Conservation (phyloP, 1,140 invertebrate genomes). For the Colletes gigas region DNA sequence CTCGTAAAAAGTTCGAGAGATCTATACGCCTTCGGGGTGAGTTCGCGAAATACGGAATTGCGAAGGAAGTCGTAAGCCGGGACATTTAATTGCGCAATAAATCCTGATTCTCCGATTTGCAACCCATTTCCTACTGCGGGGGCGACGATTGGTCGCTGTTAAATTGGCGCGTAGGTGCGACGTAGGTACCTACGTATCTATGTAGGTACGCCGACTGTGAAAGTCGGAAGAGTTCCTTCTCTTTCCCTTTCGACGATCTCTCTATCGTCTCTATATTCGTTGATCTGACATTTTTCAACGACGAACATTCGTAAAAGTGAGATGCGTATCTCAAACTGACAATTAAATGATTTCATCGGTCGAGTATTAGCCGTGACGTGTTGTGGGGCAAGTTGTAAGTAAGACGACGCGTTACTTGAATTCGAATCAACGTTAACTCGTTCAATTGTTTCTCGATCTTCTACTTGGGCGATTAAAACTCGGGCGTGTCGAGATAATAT, state of each 20-base stretch:
- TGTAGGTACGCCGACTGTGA: constrained; percentile 76
- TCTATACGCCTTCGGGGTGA: constrained; percentile 62
- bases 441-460: no score
- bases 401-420: no score
- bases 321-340: no score
- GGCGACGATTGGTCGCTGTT: constrained; percentile 76
- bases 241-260: constrained; percentile 7
- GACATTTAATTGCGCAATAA: constrained; percentile 80
- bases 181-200: constrained; percentile 73
- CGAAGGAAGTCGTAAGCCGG: constrained; percentile 73
- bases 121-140: constrained; percentile 80
- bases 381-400: no score
- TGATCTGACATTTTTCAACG: not conserved
- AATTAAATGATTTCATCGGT: no score
- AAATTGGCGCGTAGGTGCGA: constrained; percentile 78
- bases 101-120: constrained; percentile 80
- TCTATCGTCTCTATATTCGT: constrained; percentile 22
- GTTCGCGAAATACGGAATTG: constrained; percentile 62
- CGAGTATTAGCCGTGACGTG: no score
- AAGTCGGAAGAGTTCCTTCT: constrained; percentile 75
- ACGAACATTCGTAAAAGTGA: not conserved
- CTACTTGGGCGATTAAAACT: no score
- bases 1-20: constrained; percentile 35
- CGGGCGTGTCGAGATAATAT: no score
- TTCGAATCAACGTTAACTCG: no score